Evolutionary conservation across 2,797 vertebrate species (phyloP).

Genomic region (Tangara arthus): DNA sequence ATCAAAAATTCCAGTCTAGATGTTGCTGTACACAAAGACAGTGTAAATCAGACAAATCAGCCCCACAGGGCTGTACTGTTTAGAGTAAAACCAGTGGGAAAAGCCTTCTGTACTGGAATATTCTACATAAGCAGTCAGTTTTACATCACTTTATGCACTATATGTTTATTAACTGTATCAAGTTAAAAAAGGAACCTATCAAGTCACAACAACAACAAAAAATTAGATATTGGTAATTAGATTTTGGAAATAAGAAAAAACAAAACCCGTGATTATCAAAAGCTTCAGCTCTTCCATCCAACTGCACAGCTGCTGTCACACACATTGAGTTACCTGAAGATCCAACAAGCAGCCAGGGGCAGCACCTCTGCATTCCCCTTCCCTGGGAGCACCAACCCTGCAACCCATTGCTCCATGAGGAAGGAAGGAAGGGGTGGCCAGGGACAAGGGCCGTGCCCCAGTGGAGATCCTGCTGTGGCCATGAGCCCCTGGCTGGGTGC

Average conservation of each 20-base stretch:
- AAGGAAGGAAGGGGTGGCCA: neutral
- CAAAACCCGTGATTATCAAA: neutral
- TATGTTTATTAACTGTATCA: neutral
- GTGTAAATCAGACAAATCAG: neutral
- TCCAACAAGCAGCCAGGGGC: neutral
- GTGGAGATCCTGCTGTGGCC: neutral
- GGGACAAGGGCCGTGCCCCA: neutral
- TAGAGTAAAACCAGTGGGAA: neutral
- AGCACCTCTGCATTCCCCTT: fast-evolving
- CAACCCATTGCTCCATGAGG: neutral
- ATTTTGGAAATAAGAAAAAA: neutral
- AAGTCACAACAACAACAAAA: neutral
- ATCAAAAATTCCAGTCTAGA: neutral
- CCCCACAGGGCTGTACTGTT: neutral
- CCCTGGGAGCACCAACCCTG: neutral
- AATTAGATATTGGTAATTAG: neutral
- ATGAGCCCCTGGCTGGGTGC: fast-evolving
- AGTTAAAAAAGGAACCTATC: neutral
- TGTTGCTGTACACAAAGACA: neutral
- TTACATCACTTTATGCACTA: neutral
- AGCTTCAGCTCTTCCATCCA: neutral
- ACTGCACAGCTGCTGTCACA: neutral
- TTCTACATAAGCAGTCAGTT: neutral
- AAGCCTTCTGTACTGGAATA: neutral
- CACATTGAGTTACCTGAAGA: neutral